These are phyloP conservation scores for Oreochromis tanganicae DNA, from an alignment of 2,113 vertebrate genomes.

Conservation along the genomic window DNA sequence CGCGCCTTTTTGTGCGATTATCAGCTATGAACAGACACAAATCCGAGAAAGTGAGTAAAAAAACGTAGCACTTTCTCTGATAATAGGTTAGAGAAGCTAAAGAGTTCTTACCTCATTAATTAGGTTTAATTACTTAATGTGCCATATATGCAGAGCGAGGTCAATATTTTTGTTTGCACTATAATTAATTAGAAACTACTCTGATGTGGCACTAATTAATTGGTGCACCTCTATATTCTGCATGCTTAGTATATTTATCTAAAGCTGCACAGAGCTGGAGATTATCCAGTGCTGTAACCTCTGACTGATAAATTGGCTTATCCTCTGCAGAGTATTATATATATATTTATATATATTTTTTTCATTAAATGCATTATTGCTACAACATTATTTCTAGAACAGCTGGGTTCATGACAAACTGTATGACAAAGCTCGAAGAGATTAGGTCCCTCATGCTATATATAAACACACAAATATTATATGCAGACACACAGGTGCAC, in stretches of 20 bases:
- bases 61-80: background rate
- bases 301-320: conserved; percentile 4
- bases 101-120: background rate
- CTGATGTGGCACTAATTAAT: background rate
- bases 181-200: background rate
- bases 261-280: background rate
- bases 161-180: background rate
- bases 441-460: conserved; percentile 3
- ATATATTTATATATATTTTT: background rate
- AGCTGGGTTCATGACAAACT: conserved; percentile 19
- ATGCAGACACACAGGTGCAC: background rate
- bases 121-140: background rate
- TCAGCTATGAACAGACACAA: conserved; percentile 74
- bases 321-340: background rate
- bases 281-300: background rate
- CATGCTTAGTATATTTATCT: background rate
- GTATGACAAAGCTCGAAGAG: background rate
- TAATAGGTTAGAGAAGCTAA: background rate
- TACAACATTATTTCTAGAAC: conserved; percentile 2
- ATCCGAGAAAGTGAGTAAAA: background rate
- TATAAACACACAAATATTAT: background rate
- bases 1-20: conserved; percentile 86
- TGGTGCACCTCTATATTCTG: background rate
- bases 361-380: background rate
- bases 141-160: background rate